Evolutionary conservation across 30 jellyfish, hydroid and myxozoan species (phyloP).

Genomic region (Turritopsis rubra): DNA sequence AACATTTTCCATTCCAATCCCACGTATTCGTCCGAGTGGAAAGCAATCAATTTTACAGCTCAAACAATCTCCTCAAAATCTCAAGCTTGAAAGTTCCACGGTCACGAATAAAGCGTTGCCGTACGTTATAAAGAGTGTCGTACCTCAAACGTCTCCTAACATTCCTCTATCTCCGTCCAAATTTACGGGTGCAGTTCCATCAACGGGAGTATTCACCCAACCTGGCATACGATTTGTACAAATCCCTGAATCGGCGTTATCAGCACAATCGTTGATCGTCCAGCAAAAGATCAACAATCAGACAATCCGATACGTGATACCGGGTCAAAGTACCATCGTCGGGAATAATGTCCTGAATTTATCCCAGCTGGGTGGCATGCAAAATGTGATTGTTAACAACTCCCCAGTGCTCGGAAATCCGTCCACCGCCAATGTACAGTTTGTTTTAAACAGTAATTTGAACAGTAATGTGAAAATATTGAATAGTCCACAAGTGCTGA

Average conservation of each 20-base stretch:
- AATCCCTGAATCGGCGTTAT: neutral
- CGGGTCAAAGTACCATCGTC: neutral
- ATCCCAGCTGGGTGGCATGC: neutral
- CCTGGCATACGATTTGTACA: conserved; percentile 1
- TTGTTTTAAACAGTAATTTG: neutral
- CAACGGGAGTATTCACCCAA: neutral
- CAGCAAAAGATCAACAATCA: neutral
- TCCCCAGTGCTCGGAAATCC: neutral
- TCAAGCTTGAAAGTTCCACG: neutral
- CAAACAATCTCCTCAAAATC: neutral
- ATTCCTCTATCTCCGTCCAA: neutral
- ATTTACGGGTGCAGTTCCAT: neutral
- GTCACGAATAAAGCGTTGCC: neutral
- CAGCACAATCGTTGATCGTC: neutral
- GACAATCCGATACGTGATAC: conserved; percentile 6
- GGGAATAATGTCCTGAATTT: neutral
- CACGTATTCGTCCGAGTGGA: neutral
- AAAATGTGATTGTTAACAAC: neutral
- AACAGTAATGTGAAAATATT: neutral
- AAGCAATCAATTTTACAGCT: neutral
- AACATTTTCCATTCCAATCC: neutral
- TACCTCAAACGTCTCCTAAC: neutral
- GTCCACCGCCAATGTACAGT: neutral
- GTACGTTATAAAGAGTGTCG: neutral
- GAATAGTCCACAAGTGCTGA: neutral